Conservation (phyloP, 2,888 invertebrate species). For the Crepidodera aurea region DNA sequence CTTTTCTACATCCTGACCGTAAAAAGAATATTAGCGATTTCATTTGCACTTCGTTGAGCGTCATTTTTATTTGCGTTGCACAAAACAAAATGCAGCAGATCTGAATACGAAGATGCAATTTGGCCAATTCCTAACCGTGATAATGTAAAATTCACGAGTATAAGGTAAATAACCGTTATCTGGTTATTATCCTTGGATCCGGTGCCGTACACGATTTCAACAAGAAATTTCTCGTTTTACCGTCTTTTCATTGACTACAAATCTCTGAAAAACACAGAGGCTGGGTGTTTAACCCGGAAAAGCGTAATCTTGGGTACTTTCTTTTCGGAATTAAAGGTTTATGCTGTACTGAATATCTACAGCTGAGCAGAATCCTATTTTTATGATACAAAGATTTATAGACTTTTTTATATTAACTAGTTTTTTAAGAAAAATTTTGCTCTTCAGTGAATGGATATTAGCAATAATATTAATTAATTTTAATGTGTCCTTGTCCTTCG, state of each 20-base stretch:
- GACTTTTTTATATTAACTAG: too few species aligned
- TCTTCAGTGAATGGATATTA: too few species aligned
- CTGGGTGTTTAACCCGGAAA: not conserved
- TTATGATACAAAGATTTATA: too few species aligned
- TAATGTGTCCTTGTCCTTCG: too few species aligned
- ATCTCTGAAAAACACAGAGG: constrained; percentile 16
- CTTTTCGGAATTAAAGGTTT: not conserved
- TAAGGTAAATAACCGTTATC: constrained; percentile 18
- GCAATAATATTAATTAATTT: too few species aligned
- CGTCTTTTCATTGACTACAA: constrained; percentile 20
- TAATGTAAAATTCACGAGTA: constrained; percentile 21
- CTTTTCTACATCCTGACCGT: not conserved
- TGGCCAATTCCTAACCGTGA: constrained; percentile 20
- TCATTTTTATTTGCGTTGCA: constrained; percentile 10
- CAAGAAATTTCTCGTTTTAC: constrained; percentile 16
- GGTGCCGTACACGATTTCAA: constrained; percentile 10
- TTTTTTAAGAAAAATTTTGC: too few species aligned
- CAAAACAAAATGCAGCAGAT: constrained; percentile 15
- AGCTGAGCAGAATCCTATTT: too few species aligned
- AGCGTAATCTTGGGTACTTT: constrained; percentile 1
- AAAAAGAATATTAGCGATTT: constrained; percentile 12
- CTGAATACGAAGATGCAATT: constrained; percentile 18
- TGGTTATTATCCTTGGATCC: constrained; percentile 20
- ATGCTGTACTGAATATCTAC: not conserved
- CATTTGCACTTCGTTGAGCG: constrained; percentile 15